Percentiles rank a stretch among this genome's conserved stretches.
These are phyloP conservation scores for Sphaeramia orbicularis DNA, from an alignment of 2,797 vertebrate species.

Conservation along the genomic window DNA sequence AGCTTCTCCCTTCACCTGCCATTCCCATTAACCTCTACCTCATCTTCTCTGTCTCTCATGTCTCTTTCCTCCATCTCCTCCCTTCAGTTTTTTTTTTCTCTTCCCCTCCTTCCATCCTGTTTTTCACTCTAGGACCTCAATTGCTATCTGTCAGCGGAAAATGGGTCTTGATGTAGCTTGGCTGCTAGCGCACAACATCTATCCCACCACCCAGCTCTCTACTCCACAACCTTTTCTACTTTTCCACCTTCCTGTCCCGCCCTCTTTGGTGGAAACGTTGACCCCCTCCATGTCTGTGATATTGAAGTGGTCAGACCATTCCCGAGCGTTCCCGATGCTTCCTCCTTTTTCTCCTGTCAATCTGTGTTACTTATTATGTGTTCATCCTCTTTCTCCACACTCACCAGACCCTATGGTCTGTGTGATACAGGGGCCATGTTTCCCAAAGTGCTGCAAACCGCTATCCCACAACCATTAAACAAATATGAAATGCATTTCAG, in stretches of 20 bases:
- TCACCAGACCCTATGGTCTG: no score
- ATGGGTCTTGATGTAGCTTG: conserved; percentile 50
- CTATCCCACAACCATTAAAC: no score
- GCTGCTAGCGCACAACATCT: conserved; percentile 14
- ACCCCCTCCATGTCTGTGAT: conserved; percentile 57
- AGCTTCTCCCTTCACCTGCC: conserved; percentile 65
- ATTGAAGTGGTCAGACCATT: conserved; percentile 42
- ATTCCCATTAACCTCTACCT: conserved; percentile 70
- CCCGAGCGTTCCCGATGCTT: conserved; percentile 1
- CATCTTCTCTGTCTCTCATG: conserved; percentile 53
- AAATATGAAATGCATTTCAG: no score
- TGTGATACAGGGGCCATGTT: no score
- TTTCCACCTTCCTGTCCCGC: neutral
- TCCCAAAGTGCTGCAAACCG: no score
- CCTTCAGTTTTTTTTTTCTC: neutral
- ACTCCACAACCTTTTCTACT: conserved; percentile 26
- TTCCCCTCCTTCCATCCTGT: conserved; percentile 35
- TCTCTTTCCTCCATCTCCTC: conserved; percentile 31
- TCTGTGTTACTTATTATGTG: no score
- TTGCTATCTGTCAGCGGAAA: conserved; percentile 64
- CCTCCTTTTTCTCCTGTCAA: neutral
- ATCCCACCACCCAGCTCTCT: conserved; percentile 2
- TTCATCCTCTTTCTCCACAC: no score
- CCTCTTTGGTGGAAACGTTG: conserved; percentile 28
- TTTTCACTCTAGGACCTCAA: conserved; percentile 57